Conservation (phyloP, 2,888 invertebrate genomes). For the Seira sanloemensis region DNA sequence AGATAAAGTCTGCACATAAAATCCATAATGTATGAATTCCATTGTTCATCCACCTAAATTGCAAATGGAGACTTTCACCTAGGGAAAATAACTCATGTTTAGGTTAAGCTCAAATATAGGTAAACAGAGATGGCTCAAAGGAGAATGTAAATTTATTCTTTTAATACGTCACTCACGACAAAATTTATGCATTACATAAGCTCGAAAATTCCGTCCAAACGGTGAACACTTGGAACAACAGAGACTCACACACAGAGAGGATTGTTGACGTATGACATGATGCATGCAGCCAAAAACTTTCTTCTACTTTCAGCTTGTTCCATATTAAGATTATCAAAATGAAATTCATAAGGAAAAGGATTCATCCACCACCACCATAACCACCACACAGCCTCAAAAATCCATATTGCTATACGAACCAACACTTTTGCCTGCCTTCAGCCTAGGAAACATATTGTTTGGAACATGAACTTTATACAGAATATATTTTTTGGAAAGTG, state of each 20-base stretch:
- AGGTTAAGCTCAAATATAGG: neutral
- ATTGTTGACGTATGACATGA: neutral
- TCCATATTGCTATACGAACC: too few relatives aligned
- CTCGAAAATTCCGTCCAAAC: neutral
- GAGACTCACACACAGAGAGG: neutral
- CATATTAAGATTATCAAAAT: neutral
- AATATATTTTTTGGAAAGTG: too few relatives aligned
- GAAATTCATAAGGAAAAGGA: neutral
- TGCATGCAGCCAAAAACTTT: neutral
- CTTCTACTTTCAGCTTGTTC: neutral
- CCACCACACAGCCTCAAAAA: neutral
- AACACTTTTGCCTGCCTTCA: neutral
- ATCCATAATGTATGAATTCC: too few relatives aligned
- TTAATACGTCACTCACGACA: neutral
- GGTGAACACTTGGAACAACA: neutral
- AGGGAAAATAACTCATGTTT: too few relatives aligned
- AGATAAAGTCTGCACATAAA: too few relatives aligned
- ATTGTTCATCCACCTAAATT: too few relatives aligned
- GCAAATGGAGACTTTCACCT: too few relatives aligned
- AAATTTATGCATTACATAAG: neutral
- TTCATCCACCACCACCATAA: neutral
- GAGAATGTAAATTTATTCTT: neutral
- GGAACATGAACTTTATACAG: too few relatives aligned
- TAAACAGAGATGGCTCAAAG: neutral
- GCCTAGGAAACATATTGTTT: too few relatives aligned